Base-by-base conservation (phyloP, 2,888 invertebrate genomes). In the Pharmacophagus antenor region DNA sequence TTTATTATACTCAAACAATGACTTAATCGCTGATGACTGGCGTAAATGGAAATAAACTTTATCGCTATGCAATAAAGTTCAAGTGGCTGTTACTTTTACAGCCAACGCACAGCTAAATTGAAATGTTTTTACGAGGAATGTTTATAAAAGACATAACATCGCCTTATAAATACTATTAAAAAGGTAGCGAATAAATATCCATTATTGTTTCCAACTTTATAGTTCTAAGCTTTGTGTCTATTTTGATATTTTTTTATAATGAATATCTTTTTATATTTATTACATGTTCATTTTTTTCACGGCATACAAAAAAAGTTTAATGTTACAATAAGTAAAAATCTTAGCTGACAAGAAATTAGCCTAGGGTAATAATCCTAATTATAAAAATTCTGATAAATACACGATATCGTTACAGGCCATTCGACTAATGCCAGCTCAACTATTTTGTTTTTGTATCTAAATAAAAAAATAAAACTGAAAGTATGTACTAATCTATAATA, bases 51-150 rank as follows among this genome's bases (percentile, higher is more conserved):
- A 79, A 73, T 64, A 66, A 67, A 65, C 77, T 82, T 83, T 82
- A 83, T 75, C 63, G 61, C 74, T 50, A 58, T 58, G 63, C 64
- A 66, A 62, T 79, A 80, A 81, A 80, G 72, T 68, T 68, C 66
- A 77, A 82, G 74, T 74, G 75, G 71, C 77, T 62, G 69, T 82
- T 71, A 80, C 62, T 72, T 81, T 80, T 74, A 79, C 66, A 67
- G 71, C 64, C 69, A 65, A 71, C 72, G 67, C 58, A 60, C 53
- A 62, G 55, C 64, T 62, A 65, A 71, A 74, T 64, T 62, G 63
- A 60, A 62, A 63, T 42, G 56, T 65, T 65, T 31, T 62, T 62
- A 58, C 52, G 57, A 58, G 59, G 44, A 61, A 52, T 50, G 62
- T 48, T 58, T 61, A 56, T 42, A 58, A 52, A 58, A 47, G 49